These are phyloP conservation scores for Champsocephalus gunnari DNA, from an alignment of 2,797 vertebrate genomes.

Conservation along the genomic window DNA sequence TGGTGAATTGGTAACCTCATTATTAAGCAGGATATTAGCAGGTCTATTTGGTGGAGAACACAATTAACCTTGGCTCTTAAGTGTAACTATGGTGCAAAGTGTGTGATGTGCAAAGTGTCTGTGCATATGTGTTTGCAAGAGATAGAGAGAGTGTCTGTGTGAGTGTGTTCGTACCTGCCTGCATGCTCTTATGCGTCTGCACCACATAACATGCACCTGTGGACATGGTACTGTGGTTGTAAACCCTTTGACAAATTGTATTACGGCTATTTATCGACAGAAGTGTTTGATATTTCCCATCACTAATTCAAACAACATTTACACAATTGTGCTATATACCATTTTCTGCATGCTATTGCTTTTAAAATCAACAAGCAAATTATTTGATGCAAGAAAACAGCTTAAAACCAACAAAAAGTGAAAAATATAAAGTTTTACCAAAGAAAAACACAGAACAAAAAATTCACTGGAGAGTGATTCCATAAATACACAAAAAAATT, in stretches of 20 bases:
- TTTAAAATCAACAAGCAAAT: conserved; percentile 90
- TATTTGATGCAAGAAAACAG: conserved; percentile 82
- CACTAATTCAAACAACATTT: conserved; percentile 82
- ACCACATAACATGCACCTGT: conserved; percentile 69
- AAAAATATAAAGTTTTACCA: conserved; percentile 87
- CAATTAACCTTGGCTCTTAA: conserved; percentile 69
- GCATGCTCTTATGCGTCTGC: conserved; percentile 68
- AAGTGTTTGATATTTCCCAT: conserved; percentile 82
- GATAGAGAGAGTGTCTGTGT: conserved; percentile 29
- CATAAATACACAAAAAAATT: conserved; percentile 82
- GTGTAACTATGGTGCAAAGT: conserved; percentile 56
- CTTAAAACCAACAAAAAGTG: conserved; percentile 73
- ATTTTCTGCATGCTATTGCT: conserved; percentile 99
- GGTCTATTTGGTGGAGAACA: conserved; percentile 62
- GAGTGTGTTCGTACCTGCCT: conserved; percentile 58
- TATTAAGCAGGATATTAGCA: conserved; percentile 60
- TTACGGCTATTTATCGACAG: conserved; percentile 71
- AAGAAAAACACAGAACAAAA: conserved; percentile 81
- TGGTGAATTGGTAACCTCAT: conserved; percentile 64
- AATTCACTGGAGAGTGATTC: conserved; percentile 76
- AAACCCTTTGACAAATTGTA: conserved; percentile 78
- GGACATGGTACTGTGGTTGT: conserved; percentile 73
- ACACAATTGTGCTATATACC: conserved; percentile 94
- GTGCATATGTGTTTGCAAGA: conserved; percentile 35
- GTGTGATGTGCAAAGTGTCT: conserved; percentile 30